phyloP scores from a whole-genome alignment of 1,140 invertebrate genomes.

The Saxidomus purpurata region DNA sequence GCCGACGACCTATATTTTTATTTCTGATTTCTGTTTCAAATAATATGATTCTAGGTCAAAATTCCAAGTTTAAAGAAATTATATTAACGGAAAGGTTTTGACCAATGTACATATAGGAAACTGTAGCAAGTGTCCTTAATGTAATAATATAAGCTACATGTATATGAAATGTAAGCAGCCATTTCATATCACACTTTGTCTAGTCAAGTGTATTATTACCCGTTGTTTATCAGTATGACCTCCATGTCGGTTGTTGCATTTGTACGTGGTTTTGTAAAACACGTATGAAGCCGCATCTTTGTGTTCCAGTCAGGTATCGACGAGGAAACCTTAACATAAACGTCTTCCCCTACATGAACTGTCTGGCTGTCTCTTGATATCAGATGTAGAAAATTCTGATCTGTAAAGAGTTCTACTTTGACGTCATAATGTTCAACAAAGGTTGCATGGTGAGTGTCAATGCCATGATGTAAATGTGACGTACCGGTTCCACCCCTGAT shows the following conservation, averaged over 20 bases:
- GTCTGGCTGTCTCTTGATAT: background rate
- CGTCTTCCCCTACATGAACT: background rate
- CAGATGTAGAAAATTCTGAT: background rate
- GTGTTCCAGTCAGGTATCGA: slow-evolving; percentile 21
- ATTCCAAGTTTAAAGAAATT: background rate
- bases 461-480: background rate
- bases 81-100: background rate
- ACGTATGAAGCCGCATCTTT: slow-evolving; percentile 35
- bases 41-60: background rate
- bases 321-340: slow-evolving; percentile 41
- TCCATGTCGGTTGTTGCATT: background rate
- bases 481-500: background rate
- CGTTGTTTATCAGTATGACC: background rate
- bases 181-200: too few species aligned
- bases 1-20: too few species aligned
- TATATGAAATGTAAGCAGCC: too few species aligned
- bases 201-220: background rate
- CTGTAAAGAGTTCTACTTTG: slow-evolving; percentile 2
- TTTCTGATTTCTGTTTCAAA: background rate
- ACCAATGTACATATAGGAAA: too few species aligned
- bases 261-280: slow-evolving; percentile 19
- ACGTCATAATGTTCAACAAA: background rate
- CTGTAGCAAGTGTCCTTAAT: background rate
- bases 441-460: background rate
- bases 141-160: background rate